Evolutionary conservation across 2,797 vertebrate species (phyloP), one percentile per base, ranked within the genome.

Genomic region (Anabacerthia variegaticeps): DNA sequence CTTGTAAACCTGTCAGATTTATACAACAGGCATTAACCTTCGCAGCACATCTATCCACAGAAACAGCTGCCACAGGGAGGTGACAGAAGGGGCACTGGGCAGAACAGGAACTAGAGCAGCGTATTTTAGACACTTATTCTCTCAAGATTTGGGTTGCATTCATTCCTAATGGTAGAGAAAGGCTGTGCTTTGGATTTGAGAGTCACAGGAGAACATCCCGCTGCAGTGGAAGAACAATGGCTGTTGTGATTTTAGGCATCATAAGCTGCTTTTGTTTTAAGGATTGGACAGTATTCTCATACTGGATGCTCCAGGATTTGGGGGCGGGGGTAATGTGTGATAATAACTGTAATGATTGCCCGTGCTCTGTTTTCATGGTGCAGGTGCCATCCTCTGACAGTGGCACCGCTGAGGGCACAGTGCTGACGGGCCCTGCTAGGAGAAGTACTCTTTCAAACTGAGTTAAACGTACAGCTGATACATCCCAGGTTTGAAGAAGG

Each of bases 91-190:
- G 62, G 24, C 22, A 3, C n/a, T 10, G 65, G 52, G 43, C n/a
- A 71, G 34, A 28, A 6, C 10, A 5, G 5, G 19, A 56, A 44
- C 26, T 9, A 56, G 12, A 81, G 30, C 46, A 52, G 36, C 8
- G 8, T 59, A 44, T 46, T 28, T 32, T n/a, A 59, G 67, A 21
- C 59, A 9, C 16, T 39, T 20, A 3, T 22, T 59, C 6, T 43
- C 22, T 39, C 30, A 12, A 22, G 16, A 4, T 28, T 15, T 4
- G 4, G 26, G 4, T 63, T 32, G 3, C 4, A 9, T 37, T 8
- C 1, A 3, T 56, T 54, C 17, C 26, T 34, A 8, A 14, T 0
- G 0, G 4, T 52, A 14, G 10, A 51, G 41, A 51, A 59, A 32
- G 48, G 34, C 58, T 32, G 22, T 17, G 26, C 4, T 59, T 68